phyloP scores from a whole-genome alignment of 2,888 invertebrate species.

The Callimorpha dominula region DNA sequence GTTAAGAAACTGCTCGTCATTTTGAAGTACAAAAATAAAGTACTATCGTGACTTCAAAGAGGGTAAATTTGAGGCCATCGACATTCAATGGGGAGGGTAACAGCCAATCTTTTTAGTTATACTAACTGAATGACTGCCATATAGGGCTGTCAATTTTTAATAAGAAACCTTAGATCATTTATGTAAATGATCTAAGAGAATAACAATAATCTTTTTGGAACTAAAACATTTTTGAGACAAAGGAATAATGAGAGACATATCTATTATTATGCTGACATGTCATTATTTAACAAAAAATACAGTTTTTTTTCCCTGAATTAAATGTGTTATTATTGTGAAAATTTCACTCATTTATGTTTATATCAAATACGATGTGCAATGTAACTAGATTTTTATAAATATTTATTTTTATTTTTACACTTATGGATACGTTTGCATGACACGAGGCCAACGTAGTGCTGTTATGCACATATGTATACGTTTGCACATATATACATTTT shows the following conservation, averaged over 20 bases:
- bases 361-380: not conserved
- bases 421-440: not conserved
- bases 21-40: slow-evolving; percentile 6
- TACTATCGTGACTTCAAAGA: not conserved
- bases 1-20: not conserved
- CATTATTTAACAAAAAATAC: too few species aligned
- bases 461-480: not conserved
- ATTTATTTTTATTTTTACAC: not conserved
- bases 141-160: not conserved
- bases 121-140: not conserved
- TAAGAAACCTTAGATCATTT: too few species aligned
- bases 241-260: too few species aligned
- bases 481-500: not conserved
- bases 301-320: too few species aligned
- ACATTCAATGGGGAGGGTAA: not conserved
- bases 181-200: too few species aligned
- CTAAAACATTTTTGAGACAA: too few species aligned
- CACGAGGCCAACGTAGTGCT: not conserved
- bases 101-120: not conserved
- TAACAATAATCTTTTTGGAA: too few species aligned
- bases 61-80: not conserved
- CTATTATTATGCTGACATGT: too few species aligned
- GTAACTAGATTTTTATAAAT: not conserved
- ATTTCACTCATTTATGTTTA: too few species aligned
- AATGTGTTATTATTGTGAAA: too few species aligned